Evolutionary conservation across 2,113 vertebrate species (phyloP).

Genomic region (Podilymbus podiceps): DNA sequence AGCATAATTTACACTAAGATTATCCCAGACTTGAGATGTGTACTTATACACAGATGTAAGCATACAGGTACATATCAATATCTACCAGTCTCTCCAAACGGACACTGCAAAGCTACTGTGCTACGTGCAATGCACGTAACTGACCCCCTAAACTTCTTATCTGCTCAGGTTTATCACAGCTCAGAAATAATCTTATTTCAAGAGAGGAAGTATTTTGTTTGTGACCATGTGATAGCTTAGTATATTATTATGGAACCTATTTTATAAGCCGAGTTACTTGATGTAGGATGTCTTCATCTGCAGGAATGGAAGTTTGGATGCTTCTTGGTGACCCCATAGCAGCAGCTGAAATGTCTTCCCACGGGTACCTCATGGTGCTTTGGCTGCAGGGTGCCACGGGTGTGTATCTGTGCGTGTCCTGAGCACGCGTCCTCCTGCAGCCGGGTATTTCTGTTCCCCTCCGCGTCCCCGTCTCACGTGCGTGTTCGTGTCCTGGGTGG

Average conservation of each 20-base stretch:
- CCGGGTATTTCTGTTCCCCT: neutral
- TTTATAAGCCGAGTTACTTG: neutral
- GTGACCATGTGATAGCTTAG: neutral
- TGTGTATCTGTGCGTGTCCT: accelerated
- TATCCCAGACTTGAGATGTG: neutral
- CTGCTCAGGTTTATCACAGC: neutral
- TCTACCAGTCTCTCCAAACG: neutral
- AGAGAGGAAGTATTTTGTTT: neutral
- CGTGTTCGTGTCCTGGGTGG: neutral
- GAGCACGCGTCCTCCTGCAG: neutral
- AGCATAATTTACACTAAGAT: neutral
- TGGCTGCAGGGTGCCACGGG: neutral
- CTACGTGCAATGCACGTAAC: neutral
- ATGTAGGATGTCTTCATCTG: neutral
- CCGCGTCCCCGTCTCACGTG: accelerated
- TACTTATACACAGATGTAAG: neutral
- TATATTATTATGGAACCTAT: neutral
- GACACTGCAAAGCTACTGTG: neutral
- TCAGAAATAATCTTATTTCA: neutral
- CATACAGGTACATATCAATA: neutral
- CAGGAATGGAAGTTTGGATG: neutral
- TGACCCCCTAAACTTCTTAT: neutral
- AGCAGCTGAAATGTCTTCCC: neutral
- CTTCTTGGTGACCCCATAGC: neutral
- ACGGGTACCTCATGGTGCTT: neutral